Evolutionary conservation across 2,113 vertebrate species (phyloP), one percentile per base, ranked within the genome.

Genomic region (Myanophis thanlyinensis): DNA sequence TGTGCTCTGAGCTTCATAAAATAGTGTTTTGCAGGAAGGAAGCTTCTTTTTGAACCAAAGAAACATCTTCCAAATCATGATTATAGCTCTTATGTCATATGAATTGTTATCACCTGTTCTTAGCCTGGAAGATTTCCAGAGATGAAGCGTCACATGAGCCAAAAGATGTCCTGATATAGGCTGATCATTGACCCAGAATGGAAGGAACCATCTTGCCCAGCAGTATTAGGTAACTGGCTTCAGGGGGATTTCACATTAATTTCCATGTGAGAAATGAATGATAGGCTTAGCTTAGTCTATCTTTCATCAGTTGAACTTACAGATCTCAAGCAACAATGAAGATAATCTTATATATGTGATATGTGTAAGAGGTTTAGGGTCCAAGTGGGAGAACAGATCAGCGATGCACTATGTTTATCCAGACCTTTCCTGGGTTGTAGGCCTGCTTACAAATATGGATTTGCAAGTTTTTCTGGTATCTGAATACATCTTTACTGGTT

Each of bases 31-130:
- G 85, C 62, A 47, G 35, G 84, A 89, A 86, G 92, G 51, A n/a
- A 94, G 46, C 87, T 92, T 92, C 84, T 91, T 85, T 90, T 44
- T 27, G 48, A 93, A 52, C 25, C 92, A 90, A 80, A 40, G 52
- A 3, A 93, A 4, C 47, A 22, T 35, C 46, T 90, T 85, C 27
- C 0, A 2, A 8, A 44, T 0, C 0, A 35, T 48, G 35, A 2
- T 15, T 20, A 84, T 93, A 2, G 87, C 25, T 52, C 46, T 62
- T 93, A 0, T 0, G 2, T 49, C 91, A 87, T 44, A 80, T 20
- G 30, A 54, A 80, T 89, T 25, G 87, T 54, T 40, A 54, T 93
- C 94, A 93, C 73, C 20, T 87, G 20, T 89, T 80, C 59, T 80
- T 47, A n/a, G 87, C 73, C 80, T 59, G 49, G 80, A 88, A 30